Evolutionary conservation across 2,797 vertebrate species (phyloP).

Genomic region (Eutrigla gurnardus): DNA sequence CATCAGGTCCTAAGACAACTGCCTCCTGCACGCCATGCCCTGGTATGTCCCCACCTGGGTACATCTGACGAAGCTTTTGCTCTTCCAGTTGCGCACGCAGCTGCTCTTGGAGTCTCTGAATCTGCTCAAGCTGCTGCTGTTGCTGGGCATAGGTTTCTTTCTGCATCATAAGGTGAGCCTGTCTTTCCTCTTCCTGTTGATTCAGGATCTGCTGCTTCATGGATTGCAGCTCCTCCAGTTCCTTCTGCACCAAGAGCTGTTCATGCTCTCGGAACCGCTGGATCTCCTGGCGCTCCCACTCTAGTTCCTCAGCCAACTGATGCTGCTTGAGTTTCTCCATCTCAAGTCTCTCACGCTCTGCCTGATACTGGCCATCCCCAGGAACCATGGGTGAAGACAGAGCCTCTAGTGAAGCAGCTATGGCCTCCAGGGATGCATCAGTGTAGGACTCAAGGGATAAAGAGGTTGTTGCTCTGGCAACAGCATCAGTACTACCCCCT

Average conservation of each 20-base stretch:
- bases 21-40: conserved; percentile 90
- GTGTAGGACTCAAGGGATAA: conserved; percentile 90
- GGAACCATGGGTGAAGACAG: conserved; percentile 92
- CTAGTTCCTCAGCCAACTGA: conserved; percentile 95
- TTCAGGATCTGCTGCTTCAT: conserved; percentile 98
- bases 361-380: conserved; percentile 93
- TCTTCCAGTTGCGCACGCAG: conserved; percentile 96
- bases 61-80: conserved; percentile 96
- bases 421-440: conserved; percentile 88
- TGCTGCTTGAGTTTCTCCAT: conserved; percentile 98
- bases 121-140: conserved; percentile 96
- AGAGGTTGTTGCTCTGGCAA: conserved; percentile 83
- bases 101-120: conserved; percentile 98
- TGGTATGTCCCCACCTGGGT: conserved; percentile 88
- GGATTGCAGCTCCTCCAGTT: conserved; percentile 95
- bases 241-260: conserved; percentile 96
- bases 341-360: conserved; percentile 95
- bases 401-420: conserved; percentile 89
- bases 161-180: conserved; percentile 98
- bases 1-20: conserved; percentile 81
- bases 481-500: conserved; percentile 74
- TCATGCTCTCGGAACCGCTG: conserved; percentile 98
- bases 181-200: conserved; percentile 97
- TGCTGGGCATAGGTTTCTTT: conserved; percentile 98
- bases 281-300: conserved; percentile 98